Conservation (phyloP, 1,140 invertebrate species). For the Procambarus virginalis region DNA sequence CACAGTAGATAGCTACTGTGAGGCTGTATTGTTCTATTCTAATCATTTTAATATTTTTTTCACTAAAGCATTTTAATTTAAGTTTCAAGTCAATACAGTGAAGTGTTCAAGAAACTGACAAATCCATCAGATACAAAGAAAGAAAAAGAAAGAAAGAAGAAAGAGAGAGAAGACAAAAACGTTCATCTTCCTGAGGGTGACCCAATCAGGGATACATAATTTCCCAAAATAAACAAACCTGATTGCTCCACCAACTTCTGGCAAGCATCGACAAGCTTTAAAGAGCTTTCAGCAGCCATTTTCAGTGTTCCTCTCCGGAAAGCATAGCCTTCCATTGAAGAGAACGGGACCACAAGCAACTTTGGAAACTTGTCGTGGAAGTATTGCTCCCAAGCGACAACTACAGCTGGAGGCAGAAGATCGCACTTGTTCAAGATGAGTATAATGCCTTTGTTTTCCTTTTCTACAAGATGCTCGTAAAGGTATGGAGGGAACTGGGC, state of each 20-base stretch:
- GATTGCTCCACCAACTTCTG: conserved; percentile 79
- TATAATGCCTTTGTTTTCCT: conserved; percentile 87
- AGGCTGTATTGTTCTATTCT: too few relatives aligned
- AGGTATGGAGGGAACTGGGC: conserved; percentile 92
- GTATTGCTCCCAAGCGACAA: conserved; percentile 91
- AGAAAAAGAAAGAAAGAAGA: too few relatives aligned
- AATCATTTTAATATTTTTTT: too few relatives aligned
- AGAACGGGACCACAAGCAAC: conserved; percentile 56
- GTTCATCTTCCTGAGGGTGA: too few relatives aligned
- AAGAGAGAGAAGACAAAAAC: too few relatives aligned
- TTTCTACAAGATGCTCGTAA: conserved; percentile 85
- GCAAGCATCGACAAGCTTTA: conserved; percentile 51
- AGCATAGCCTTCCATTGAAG: conserved; percentile 71
- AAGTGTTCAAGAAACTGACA: too few relatives aligned
- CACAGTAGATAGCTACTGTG: too few relatives aligned
- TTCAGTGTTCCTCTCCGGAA: conserved; percentile 74
- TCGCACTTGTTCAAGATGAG: conserved; percentile 95
- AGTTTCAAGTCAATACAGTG: too few relatives aligned
- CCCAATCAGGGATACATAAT: too few relatives aligned
- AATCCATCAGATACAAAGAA: too few relatives aligned
- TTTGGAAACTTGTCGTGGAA: conserved; percentile 76
- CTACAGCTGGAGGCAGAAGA: conserved; percentile 85
- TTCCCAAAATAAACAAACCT: conserved; percentile 72
- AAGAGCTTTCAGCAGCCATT: conserved; percentile 89
- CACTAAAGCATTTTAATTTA: too few relatives aligned